Evolutionary conservation across 2,888 invertebrate species (phyloP).

Genomic region (Nemapogon koenigi): DNA sequence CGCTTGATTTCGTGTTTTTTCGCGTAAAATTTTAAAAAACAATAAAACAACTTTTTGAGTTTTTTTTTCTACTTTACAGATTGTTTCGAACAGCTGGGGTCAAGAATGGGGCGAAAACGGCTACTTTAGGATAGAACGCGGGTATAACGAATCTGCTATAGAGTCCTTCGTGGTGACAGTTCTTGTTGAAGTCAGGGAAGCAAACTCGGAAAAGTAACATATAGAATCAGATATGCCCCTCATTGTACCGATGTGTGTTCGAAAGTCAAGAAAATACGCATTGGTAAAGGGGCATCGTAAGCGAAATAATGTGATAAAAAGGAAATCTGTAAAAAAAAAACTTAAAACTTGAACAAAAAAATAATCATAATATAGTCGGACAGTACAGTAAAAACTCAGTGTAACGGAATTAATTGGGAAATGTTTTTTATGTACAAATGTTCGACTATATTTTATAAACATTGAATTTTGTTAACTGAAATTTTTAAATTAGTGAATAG

Average conservation of each 20-base stretch:
- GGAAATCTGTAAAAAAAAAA: background rate
- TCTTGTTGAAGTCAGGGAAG: slow-evolving; percentile 68
- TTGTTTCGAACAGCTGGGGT: slow-evolving; percentile 96
- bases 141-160: slow-evolving; percentile 87
- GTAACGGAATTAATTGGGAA: no score
- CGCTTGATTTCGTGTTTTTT: no score
- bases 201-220: slow-evolving; percentile 42
- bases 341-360: no score
- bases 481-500: no score
- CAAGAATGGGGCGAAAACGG: slow-evolving; percentile 90
- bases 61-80: no score
- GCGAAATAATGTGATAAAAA: background rate
- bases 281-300: background rate
- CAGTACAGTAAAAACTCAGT: no score
- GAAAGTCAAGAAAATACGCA: background rate
- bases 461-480: no score
- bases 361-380: no score
- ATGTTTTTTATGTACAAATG: no score
- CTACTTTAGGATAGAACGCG: slow-evolving; percentile 85
- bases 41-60: no score
- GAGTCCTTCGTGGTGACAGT: slow-evolving; percentile 88
- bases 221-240: slow-evolving; percentile 40
- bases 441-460: no score
- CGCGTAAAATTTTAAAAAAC: no score
- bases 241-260: slow-evolving; percentile 37